Conservation (phyloP, 2,888 invertebrate genomes). For the Camptogramma bilineatum region DNA sequence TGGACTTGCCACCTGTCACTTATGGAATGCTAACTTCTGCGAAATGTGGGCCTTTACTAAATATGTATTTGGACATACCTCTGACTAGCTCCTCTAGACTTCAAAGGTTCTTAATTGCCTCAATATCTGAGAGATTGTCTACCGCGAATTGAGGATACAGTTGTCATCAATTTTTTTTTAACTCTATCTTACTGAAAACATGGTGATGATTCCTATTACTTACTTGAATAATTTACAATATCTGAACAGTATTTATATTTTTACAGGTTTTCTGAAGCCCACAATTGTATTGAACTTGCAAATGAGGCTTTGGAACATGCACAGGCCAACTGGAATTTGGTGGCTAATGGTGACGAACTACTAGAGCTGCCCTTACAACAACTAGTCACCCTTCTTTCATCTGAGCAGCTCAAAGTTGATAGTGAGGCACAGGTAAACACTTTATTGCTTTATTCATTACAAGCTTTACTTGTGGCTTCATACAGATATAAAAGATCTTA, state of each 20-base stretch:
- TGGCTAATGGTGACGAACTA: conserved; percentile 92
- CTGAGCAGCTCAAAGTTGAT: conserved; percentile 94
- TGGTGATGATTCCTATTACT: neutral
- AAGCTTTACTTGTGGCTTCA: no score
- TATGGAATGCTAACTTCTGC: no score
- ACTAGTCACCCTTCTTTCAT: conserved; percentile 91
- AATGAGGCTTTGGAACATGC: conserved; percentile 92
- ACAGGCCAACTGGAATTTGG: conserved; percentile 93
- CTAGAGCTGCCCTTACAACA: conserved; percentile 92
- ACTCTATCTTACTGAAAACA: neutral
- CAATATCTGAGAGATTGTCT: no score
- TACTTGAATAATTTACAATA: neutral
- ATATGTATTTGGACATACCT: no score
- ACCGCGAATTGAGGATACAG: no score
- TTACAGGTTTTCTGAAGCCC: conserved; percentile 93
- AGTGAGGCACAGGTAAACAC: conserved; percentile 92
- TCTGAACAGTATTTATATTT: conserved; percentile 7
- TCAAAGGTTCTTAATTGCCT: no score
- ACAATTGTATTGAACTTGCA: conserved; percentile 92
- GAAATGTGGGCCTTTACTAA: no score
- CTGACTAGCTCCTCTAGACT: no score
- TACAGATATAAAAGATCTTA: no score
- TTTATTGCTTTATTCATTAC: no score
- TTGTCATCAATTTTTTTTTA: no score
- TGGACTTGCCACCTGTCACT: no score